phyloP scores from a whole-genome alignment of 2,797 vertebrate species.

The Gobio occitaniae region DNA sequence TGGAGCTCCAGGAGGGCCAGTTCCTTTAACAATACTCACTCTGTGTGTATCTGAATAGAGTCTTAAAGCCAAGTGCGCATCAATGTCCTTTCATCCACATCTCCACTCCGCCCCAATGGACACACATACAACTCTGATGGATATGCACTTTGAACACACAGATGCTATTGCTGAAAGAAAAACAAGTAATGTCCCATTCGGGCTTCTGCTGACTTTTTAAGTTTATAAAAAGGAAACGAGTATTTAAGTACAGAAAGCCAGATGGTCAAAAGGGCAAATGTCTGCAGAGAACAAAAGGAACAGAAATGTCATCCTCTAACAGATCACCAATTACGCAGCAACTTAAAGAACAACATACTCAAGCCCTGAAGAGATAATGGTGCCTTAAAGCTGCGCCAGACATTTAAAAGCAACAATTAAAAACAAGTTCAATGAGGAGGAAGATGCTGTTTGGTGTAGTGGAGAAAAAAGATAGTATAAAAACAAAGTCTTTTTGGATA shows the following conservation, averaged over 20 bases:
- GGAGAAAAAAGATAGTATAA: background rate
- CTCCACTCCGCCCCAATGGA: background rate
- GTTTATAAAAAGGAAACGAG: background rate
- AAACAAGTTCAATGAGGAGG: conserved; percentile 28
- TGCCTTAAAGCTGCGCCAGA: background rate
- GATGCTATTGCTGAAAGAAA: conserved; percentile 53
- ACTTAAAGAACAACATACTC: conserved; percentile 8
- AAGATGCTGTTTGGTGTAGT: background rate
- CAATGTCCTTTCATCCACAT: conserved; percentile 38
- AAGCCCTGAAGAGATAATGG: conserved; percentile 11
- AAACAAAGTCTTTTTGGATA: conserved; percentile 3
- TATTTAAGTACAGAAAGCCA: conserved; percentile 5
- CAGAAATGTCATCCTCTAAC: conserved; percentile 27
- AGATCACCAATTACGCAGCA: conserved; percentile 10
- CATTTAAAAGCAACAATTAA: conserved; percentile 38
- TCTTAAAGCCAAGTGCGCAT: conserved; percentile 45
- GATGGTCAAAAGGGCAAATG: conserved; percentile 15
- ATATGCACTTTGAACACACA: conserved; percentile 60
- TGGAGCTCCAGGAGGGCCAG: conserved; percentile 22
- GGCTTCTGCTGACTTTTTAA: conserved; percentile 37
- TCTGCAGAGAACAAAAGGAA: conserved; percentile 28
- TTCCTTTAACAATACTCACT: conserved; percentile 45
- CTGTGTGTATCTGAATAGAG: conserved; percentile 39
- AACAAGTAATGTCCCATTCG: conserved; percentile 37
- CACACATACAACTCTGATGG: conserved; percentile 22